Percentiles rank a stretch among this genome's conserved stretches.
These are phyloP conservation scores for Fulica atra DNA, from an alignment of 2,113 vertebrate genomes.

Conservation along the genomic window DNA sequence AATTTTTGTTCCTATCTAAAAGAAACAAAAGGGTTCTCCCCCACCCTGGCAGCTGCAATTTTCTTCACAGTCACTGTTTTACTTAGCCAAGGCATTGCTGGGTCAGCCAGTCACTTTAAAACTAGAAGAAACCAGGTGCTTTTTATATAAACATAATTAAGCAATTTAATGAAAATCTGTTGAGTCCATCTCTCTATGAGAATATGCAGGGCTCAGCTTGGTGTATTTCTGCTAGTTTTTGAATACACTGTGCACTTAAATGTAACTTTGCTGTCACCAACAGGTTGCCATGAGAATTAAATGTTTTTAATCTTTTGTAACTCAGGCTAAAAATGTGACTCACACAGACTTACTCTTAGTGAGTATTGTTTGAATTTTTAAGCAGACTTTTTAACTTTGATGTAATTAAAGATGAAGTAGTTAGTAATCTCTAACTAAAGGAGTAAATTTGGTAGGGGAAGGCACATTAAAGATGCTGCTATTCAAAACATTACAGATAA, in stretches of 20 bases:
- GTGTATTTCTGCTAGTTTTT: constrained; percentile 3
- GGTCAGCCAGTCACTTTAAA: constrained; percentile 60
- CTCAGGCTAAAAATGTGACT: constrained; percentile 39
- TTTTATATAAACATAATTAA: constrained; percentile 75
- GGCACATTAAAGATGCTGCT: constrained; percentile 3
- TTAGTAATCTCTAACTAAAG: background rate
- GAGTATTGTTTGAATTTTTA: background rate
- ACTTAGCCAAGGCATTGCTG: constrained; percentile 35
- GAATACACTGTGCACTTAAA: background rate
- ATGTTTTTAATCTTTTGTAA: background rate
- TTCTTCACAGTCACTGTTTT: constrained; percentile 44
- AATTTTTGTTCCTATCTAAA: constrained; percentile 6
- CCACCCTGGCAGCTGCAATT: constrained; percentile 6
- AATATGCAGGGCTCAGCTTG: constrained; percentile 43
- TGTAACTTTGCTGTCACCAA: constrained; percentile 81
- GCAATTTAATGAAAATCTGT: constrained; percentile 76
- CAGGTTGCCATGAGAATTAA: constrained; percentile 74
- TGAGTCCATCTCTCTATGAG: constrained; percentile 60
- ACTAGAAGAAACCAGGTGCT: constrained; percentile 68
- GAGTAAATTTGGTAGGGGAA: background rate
- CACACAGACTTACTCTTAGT: background rate
- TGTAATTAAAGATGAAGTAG: background rate
- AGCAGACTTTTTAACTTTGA: background rate
- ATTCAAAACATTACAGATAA: constrained; percentile 47
- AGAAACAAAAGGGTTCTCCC: background rate